Evolutionary conservation across 2,888 invertebrate species (phyloP), one percentile per base, ranked within the genome.

Genomic region (Epicampocera succincta): DNA sequence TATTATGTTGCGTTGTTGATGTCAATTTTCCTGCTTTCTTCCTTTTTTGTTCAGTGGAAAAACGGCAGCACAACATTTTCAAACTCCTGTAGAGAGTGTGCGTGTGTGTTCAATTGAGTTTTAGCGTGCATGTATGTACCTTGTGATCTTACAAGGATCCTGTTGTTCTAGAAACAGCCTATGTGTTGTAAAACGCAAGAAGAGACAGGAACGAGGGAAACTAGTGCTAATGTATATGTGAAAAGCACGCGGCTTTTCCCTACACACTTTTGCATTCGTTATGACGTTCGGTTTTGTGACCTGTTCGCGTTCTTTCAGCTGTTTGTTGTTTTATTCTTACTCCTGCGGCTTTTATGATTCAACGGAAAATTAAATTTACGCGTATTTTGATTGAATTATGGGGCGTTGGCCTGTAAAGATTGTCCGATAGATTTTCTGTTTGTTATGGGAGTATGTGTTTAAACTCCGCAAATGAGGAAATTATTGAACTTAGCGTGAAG

Each of bases 301-400:
- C 78, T 74, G 66, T 84, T 78, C 63, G 58, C 68, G 73, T 68
- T 71, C 46, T 75, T 38, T 72, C 13, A 19, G 66, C 25, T 38
- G 25, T 33, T 56, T 72, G 33, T 56, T 44, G 52, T 60, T 69
- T 65, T 4, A 63, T 63, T 56, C n/a, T 74, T 52, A 68, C 77
- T 83, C 80, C 84, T 61, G 75, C 56, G 38, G 80, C 52, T 83
- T 85, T 85, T 85, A 85, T 84, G 83, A 83, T 85, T 85, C 84
- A 61, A 48, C 63, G 71, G 85, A 85, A 85, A 83, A 84, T 72
- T 61, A 17, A 61, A 19, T 74, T 77, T 83, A 74, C 29, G 21
- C 46, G 74, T 48, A 17, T 69, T 71, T 68, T n/a, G n/a, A n/a
- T n/a, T n/a, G n/a, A n/a, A n/a, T n/a, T n/a, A n/a, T n/a, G 33